A percentile compares a stretch with the other conserved stretches of the same genome.
Conservation (phyloP, 2,113 vertebrate species). For the Piaya cayana region DNA sequence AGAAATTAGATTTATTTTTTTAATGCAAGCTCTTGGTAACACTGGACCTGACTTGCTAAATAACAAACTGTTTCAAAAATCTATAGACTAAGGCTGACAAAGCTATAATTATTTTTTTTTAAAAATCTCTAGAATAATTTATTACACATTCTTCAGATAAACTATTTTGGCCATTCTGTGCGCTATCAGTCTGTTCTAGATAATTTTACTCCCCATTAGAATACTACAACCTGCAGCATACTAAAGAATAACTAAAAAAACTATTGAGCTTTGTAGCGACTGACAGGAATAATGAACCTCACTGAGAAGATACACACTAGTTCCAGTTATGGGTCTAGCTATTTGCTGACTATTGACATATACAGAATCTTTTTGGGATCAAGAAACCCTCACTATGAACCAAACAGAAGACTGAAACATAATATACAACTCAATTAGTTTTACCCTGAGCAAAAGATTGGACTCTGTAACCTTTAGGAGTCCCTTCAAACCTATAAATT, state of each 20-base stretch:
- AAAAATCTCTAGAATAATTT: neutral
- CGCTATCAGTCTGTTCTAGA: neutral
- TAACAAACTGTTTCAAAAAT: neutral
- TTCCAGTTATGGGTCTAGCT: neutral
- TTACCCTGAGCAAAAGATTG: neutral
- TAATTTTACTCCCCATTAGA: neutral
- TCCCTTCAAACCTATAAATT: neutral
- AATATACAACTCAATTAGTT: neutral
- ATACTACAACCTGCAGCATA: neutral
- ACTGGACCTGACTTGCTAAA: neutral
- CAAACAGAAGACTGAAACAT: neutral
- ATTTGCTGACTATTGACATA: neutral
- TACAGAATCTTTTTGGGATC: neutral
- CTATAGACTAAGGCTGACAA: neutral
- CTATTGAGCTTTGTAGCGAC: neutral
- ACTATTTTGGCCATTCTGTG: neutral
- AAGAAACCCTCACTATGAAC: neutral
- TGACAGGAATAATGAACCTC: neutral
- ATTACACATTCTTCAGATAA: neutral
- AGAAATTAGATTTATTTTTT: neutral
- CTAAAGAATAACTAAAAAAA: neutral
- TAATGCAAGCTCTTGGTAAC: neutral
- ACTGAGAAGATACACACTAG: neutral
- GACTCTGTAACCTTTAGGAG: neutral
- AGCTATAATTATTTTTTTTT: neutral